A percentile compares a stretch with the other conserved stretches of the same genome.
These are phyloP conservation scores for Cheilosia vulpina DNA, from an alignment of 2,888 invertebrate species.

Conservation along the genomic window DNA sequence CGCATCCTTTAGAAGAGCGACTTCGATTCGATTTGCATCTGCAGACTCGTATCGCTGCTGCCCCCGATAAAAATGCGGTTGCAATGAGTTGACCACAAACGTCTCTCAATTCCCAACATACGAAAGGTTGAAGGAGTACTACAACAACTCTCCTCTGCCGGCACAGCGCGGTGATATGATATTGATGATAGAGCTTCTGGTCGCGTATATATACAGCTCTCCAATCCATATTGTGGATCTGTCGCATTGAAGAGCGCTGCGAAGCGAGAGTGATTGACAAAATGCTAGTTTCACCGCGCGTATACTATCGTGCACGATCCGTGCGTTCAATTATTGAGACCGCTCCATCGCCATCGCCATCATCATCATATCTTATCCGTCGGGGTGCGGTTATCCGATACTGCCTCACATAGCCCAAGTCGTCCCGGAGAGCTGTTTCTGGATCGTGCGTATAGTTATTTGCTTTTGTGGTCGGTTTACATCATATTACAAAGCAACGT, in stretches of 20 bases:
- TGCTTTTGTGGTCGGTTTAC: conserved; percentile 71
- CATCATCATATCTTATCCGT: conserved; percentile 47
- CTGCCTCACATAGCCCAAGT: conserved; percentile 27
- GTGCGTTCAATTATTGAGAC: conserved; percentile 58
- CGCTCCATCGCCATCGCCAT: conserved; percentile 56
- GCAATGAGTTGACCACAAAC: conserved; percentile 68
- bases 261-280: conserved; percentile 71
- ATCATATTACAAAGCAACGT: conserved; percentile 64
- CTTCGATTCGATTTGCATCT: conserved; percentile 19
- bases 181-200: conserved; percentile 59
- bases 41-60: conserved; percentile 21
- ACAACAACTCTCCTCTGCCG: conserved; percentile 13
- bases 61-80: conserved; percentile 66
- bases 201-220: conserved; percentile 3
- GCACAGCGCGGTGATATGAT: conserved; percentile 53
- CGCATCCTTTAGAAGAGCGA: background rate
- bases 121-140: conserved; percentile 29
- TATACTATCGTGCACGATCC: conserved; percentile 13
- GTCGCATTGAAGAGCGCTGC: conserved; percentile 55
- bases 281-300: conserved; percentile 56
- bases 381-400: conserved; percentile 65
- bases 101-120: conserved; percentile 49
- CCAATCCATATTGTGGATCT: conserved; percentile 37
- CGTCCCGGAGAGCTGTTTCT: conserved; percentile 28
- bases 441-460: conserved; percentile 70